Conservation (phyloP, 2,888 invertebrate genomes). For the Amblyjoppa proteus region DNA sequence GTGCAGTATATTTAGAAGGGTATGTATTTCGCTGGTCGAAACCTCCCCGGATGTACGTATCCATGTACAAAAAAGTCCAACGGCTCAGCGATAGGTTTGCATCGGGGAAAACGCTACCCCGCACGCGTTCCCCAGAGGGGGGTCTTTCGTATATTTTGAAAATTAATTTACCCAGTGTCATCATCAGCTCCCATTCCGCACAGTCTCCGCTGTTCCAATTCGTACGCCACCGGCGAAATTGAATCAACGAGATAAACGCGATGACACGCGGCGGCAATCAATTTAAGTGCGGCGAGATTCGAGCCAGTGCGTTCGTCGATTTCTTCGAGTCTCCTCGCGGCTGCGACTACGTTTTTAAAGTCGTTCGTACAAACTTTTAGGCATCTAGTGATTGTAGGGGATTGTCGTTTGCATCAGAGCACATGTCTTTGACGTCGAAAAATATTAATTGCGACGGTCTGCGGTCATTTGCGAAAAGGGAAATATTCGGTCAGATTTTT, state of each 20-base stretch:
- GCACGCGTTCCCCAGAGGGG: too few species aligned
- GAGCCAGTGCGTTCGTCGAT: not conserved
- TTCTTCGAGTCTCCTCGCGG: not conserved
- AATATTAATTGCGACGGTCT: too few species aligned
- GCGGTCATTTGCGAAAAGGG: too few species aligned
- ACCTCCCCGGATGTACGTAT: not conserved
- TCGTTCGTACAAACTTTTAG: too few species aligned
- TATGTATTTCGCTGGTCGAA: conserved; percentile 23
- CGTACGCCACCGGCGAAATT: conserved; percentile 8
- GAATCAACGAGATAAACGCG: conserved; percentile 25
- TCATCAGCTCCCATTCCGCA: conserved; percentile 35
- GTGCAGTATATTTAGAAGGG: conserved; percentile 23
- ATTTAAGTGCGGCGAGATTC: not conserved
- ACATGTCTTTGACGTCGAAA: too few species aligned
- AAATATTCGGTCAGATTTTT: too few species aligned
- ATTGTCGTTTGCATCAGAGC: too few species aligned
- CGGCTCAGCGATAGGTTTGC: not conserved
- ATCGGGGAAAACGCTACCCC: too few species aligned
- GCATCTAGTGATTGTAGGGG: too few species aligned
- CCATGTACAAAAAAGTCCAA: conserved; percentile 32
- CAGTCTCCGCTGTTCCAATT: conserved; percentile 9
- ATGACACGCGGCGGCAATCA: not conserved
- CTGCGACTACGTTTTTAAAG: too few species aligned
- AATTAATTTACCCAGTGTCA: conserved; percentile 59
- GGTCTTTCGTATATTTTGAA: conserved; percentile 4